Conservation (phyloP, 1,140 invertebrate genomes). For the Daktulosphaira vitifoliae region DNA sequence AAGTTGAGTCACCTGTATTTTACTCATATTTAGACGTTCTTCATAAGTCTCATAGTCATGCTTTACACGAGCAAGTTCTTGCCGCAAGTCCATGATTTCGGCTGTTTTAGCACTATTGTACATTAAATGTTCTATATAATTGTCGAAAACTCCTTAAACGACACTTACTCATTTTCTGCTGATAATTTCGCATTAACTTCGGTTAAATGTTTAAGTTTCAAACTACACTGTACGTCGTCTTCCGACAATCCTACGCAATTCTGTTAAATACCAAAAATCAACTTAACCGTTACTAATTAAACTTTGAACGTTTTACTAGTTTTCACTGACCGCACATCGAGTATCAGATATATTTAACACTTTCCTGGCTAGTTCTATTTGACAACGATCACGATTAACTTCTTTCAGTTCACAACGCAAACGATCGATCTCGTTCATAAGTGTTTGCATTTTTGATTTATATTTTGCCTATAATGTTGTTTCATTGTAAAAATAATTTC, state of each 20-base stretch:
- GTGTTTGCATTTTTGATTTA: neutral
- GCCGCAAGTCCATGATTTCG: neutral
- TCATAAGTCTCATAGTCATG: neutral
- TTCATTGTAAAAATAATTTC: too few relatives aligned
- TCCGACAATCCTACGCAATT: neutral
- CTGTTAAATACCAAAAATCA: neutral
- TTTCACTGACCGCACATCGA: neutral
- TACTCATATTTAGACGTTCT: neutral
- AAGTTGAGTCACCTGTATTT: neutral
- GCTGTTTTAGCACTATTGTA: neutral
- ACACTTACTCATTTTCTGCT: neutral
- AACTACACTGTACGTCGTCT: neutral
- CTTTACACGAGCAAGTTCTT: neutral
- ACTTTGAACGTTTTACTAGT: too few relatives aligned
- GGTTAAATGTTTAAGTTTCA: neutral
- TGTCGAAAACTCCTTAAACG: neutral
- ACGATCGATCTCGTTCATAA: neutral
- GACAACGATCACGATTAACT: neutral
- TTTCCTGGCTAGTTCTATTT: slow-evolving; percentile 20
- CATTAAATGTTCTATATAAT: too few relatives aligned
- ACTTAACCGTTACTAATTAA: too few relatives aligned
- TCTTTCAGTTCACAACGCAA: neutral
- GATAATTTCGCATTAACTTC: neutral
- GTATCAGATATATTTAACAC: slow-evolving; percentile 1
- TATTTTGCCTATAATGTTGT: too few relatives aligned